Evolutionary conservation across 1,140 invertebrate genomes (phyloP).

Genomic region (Manduca sexta): DNA sequence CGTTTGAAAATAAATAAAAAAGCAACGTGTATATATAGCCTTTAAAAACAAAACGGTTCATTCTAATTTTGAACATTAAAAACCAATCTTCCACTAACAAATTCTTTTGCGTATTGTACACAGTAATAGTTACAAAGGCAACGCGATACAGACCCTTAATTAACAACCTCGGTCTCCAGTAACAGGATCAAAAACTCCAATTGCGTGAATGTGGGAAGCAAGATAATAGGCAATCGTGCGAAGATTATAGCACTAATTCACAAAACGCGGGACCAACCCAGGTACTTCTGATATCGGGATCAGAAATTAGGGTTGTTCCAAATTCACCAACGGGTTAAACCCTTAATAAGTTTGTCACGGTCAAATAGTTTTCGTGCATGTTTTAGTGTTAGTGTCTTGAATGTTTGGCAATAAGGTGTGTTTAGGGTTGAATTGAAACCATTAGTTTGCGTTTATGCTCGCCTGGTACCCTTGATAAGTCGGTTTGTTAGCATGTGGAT

Average conservation of each 20-base stretch:
- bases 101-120: too few relatives aligned
- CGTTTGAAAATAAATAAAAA: too few relatives aligned
- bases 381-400: neutral
- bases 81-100: neutral
- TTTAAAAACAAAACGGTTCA: neutral
- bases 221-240: slow-evolving; percentile 29
- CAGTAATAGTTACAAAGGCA: slow-evolving; percentile 13
- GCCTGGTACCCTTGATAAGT: too few relatives aligned
- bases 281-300: slow-evolving; percentile 14
- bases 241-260: slow-evolving; percentile 32
- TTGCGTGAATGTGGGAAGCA: slow-evolving; percentile 17
- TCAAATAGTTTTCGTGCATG: slow-evolving; percentile 1
- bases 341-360: slow-evolving; percentile 13
- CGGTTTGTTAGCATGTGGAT: too few relatives aligned
- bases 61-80: neutral
- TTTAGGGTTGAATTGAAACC: neutral
- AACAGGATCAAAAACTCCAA: slow-evolving; percentile 30
- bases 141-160: slow-evolving; percentile 15
- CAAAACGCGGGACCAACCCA: slow-evolving; percentile 16
- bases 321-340: slow-evolving; percentile 18
- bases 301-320: slow-evolving; percentile 18
- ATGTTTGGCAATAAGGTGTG: neutral
- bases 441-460: too few relatives aligned
- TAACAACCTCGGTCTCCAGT: slow-evolving; percentile 16
- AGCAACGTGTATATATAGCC: too few relatives aligned